Percentiles rank a stretch among this genome's conserved stretches.
phyloP scores from a whole-genome alignment of 2,888 invertebrate genomes.

The Ligdia adustata region DNA sequence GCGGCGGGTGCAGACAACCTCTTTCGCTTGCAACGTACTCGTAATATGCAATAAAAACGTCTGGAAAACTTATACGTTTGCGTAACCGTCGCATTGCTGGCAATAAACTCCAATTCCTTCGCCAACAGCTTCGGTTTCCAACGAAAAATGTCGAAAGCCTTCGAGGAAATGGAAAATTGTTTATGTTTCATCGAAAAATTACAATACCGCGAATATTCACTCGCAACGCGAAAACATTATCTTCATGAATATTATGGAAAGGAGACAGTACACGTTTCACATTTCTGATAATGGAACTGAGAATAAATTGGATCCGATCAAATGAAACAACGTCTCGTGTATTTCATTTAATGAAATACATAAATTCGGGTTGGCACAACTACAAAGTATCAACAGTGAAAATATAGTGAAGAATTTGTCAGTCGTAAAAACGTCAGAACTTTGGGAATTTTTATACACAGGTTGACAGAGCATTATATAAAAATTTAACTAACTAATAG shows the following conservation, averaged over 20 bases:
- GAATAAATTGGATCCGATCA: constrained; percentile 14
- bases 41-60: constrained; percentile 35
- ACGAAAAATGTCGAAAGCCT: constrained; percentile 24
- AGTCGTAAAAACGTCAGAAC: constrained; percentile 54
- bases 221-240: constrained; percentile 14
- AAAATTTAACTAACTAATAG: constrained; percentile 36
- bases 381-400: constrained; percentile 73
- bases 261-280: constrained; percentile 10
- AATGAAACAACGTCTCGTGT: constrained; percentile 39
- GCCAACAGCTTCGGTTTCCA: constrained; percentile 15
- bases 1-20: constrained; percentile 9
- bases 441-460: constrained; percentile 28
- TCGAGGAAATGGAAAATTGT: constrained; percentile 15
- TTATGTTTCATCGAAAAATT: constrained; percentile 14
- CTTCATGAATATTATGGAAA: constrained; percentile 10
- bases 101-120: constrained; percentile 21
- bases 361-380: constrained; percentile 83
- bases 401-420: constrained; percentile 66
- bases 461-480: constrained; percentile 29
- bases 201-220: constrained; percentile 10
- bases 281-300: constrained; percentile 8
- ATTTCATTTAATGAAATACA: constrained; percentile 79
- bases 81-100: constrained; percentile 27
- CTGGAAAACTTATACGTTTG: constrained; percentile 28
- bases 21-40: constrained; percentile 27